Evolutionary conservation across 2,797 vertebrate genomes (phyloP), one percentile per base, ranked within the genome.

Genomic region (Buceros bicornis): DNA sequence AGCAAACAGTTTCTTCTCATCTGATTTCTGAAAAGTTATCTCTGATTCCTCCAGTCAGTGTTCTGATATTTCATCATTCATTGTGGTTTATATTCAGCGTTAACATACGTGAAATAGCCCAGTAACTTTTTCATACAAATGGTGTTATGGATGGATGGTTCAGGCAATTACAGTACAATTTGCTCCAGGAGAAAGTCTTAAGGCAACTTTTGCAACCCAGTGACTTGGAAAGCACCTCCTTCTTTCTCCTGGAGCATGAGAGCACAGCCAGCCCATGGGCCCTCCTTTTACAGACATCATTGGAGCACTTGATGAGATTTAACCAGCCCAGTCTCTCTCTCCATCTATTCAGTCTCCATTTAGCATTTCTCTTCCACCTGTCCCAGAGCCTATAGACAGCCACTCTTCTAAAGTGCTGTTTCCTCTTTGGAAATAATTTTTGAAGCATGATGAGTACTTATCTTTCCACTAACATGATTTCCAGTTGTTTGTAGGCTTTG

Each of bases 401-500:
- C 3, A 5, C 21, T 74, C n/a, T 43, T 54, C 35, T 67, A 62
- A 85, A 33, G 9, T 35, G 31, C 13, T 85, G 53, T 57, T 90
- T 19, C 11, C 45, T 90, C 51, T 93, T 92, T 16, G 31, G 69
- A 93, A 95, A 87, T 22, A 54, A 8, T 40, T 53, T 85, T 82
- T 69, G 29, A 79, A 90, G 95, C 28, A 4, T 37, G 56, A 69
- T 73, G 19, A 94, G 58, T 35, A 92, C 51, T 93, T 96, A 86
- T 96, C 92, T 95, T 85, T 77, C 53, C 15, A 2, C 56, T 94
- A 85, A 95, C 79, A 87, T 18, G 3, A 86, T 93, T 93, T 96
- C 72, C 94, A 84, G 58, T 94, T 86, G 43, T 95, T 96, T 92
- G 71, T 82, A 92, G 66, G 37, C 81, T 92, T 96, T 95, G 70